Evolutionary conservation across 2,113 vertebrate genomes (phyloP).

Genomic region (Pituophis catenifer): DNA sequence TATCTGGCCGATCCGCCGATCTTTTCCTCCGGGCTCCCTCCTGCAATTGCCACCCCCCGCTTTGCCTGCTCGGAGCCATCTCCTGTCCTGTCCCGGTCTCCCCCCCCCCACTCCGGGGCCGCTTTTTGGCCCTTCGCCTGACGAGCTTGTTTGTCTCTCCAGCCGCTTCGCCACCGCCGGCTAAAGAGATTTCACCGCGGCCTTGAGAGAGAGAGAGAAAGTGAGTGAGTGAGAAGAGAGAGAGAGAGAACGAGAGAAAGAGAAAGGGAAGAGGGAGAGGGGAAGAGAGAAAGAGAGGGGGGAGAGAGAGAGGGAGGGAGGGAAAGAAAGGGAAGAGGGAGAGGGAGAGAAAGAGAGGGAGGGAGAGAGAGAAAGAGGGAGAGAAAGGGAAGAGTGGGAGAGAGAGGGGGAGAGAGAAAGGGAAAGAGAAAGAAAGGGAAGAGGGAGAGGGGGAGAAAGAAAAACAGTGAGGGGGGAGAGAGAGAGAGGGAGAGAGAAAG

Average conservation of each 20-base stretch:
- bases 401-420: too few species aligned
- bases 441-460: too few species aligned
- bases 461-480: accelerated
- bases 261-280: too few species aligned
- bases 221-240: not conserved
- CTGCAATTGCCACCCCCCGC: not conserved
- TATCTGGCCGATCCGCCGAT: too few species aligned
- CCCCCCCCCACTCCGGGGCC: conserved; percentile 38
- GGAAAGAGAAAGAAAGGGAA: conserved; percentile 54
- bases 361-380: too few species aligned
- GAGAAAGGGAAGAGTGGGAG: not conserved
- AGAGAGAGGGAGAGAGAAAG: too few species aligned
- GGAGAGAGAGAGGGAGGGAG: accelerated
- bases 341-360: too few species aligned
- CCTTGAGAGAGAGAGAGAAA: conserved; percentile 72
- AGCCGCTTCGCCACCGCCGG: conserved; percentile 79
- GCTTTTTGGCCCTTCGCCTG: conserved; percentile 75
- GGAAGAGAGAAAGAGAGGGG: not conserved
- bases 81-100: conserved; percentile 28
- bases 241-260: too few species aligned
- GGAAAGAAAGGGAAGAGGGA: conserved; percentile 11
- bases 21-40: not conserved
- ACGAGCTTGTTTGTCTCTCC: conserved; percentile 71
- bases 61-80: not conserved
- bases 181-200: conserved; percentile 77